phyloP scores from a whole-genome alignment of 2,797 vertebrate genomes.

The Falco peregrinus region DNA sequence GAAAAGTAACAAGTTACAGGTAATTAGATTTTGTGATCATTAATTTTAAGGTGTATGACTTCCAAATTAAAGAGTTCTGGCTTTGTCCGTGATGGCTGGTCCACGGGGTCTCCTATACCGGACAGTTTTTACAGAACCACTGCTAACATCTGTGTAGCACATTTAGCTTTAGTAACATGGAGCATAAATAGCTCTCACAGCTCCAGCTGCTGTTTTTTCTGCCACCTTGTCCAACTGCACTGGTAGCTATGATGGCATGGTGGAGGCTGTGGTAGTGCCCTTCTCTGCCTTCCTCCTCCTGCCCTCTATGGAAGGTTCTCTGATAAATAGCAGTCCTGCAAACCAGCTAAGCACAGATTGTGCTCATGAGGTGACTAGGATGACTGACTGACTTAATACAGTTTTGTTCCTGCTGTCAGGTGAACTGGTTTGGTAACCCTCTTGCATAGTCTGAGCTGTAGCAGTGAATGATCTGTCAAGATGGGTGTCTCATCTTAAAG shows the following conservation, averaged over 20 bases:
- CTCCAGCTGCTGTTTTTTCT: not conserved
- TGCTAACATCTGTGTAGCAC: not conserved
- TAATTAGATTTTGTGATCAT: not conserved
- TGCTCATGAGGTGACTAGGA: not conserved
- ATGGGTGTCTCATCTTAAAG: not conserved
- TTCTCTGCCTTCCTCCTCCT: not conserved
- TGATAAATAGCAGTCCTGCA: not conserved
- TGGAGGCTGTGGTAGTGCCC: not conserved
- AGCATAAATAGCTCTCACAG: not conserved
- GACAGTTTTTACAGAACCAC: not conserved
- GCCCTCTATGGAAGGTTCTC: not conserved
- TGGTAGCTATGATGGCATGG: not conserved
- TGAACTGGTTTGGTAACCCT: not conserved
- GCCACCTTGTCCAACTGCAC: not conserved
- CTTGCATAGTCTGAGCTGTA: not conserved
- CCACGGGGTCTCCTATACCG: not conserved
- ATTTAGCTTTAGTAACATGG: not conserved
- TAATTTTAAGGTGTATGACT: not conserved
- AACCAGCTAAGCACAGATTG: not conserved
- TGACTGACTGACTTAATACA: not conserved
- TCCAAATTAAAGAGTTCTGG: not conserved
- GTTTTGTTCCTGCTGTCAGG: not conserved
- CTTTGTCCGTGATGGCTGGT: fast-evolving
- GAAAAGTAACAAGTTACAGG: not conserved
- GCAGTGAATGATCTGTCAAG: not conserved